phyloP scores from a whole-genome alignment of 2,797 vertebrate species.

The Rhinichthys osculus region DNA sequence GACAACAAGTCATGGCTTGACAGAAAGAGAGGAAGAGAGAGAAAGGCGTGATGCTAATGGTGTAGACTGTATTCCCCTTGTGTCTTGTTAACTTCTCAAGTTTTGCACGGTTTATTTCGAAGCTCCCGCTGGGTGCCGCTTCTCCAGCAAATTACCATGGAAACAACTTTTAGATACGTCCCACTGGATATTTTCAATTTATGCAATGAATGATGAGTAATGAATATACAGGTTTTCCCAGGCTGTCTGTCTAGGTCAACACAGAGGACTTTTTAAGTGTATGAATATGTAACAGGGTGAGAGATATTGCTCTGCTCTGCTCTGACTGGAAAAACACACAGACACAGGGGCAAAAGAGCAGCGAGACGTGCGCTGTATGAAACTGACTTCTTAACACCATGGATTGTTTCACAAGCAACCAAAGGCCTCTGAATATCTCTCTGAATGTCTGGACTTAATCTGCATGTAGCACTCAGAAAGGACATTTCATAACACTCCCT shows the following conservation, averaged over 20 bases:
- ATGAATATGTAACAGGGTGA: conserved; percentile 26
- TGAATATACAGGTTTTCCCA: conserved; percentile 43
- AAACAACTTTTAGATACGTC: conserved; percentile 71
- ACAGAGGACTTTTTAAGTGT: conserved; percentile 26
- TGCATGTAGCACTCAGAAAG: not conserved
- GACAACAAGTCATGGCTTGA: conserved; percentile 68
- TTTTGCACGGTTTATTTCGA: conserved; percentile 64
- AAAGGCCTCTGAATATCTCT: not conserved
- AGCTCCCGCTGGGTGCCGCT: conserved; percentile 55
- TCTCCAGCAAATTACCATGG: conserved; percentile 75
- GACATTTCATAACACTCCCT: conserved; percentile 27
- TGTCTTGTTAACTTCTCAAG: conserved; percentile 67
- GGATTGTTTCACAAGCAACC: conserved; percentile 21
- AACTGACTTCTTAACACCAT: conserved; percentile 13
- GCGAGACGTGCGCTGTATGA: not conserved
- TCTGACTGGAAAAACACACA: conserved; percentile 22
- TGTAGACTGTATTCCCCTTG: conserved; percentile 55
- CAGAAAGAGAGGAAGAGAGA: conserved; percentile 42
- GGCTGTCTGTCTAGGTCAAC: conserved; percentile 58
- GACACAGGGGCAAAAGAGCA: not conserved
- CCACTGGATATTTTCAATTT: conserved; percentile 58
- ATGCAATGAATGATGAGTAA: conserved; percentile 62
- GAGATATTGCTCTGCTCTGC: not conserved
- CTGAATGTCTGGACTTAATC: not conserved
- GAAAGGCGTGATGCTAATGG: conserved; percentile 58